Evolutionary conservation across 2,797 vertebrate genomes (phyloP).

Genomic region (Artibeus lituratus): DNA sequence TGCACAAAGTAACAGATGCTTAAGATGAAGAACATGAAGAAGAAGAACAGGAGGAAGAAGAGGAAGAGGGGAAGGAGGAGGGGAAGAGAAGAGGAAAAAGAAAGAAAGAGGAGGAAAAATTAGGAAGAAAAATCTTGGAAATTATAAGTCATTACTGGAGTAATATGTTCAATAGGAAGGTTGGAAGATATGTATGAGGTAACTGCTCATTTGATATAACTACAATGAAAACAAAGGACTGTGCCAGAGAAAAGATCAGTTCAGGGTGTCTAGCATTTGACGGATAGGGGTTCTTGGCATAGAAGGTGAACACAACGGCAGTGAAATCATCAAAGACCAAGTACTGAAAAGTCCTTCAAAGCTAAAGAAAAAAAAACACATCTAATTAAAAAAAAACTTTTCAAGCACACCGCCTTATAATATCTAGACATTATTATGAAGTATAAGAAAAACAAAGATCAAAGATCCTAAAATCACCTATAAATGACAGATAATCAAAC

Average conservation of each 20-base stretch:
- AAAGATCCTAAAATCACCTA: conserved; percentile 16
- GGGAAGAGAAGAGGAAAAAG: background rate
- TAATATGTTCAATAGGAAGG: background rate
- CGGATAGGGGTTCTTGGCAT: background rate
- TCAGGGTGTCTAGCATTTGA: background rate
- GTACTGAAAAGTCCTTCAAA: background rate
- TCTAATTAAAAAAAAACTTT: background rate
- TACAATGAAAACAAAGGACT: background rate
- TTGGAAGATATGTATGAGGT: background rate
- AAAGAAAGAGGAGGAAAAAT: fast-evolving
- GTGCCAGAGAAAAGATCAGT: background rate
- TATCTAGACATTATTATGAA: background rate
- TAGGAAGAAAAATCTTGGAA: background rate
- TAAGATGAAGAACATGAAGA: background rate
- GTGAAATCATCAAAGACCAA: background rate
- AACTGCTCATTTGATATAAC: background rate
- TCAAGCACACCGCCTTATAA: background rate
- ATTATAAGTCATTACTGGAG: background rate
- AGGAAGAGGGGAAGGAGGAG: fast-evolving
- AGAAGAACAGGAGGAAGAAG: fast-evolving
- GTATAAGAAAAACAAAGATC: background rate
- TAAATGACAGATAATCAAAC: background rate
- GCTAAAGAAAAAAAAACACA: background rate
- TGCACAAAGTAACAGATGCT: background rate
- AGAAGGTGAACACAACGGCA: background rate